Evolutionary conservation across 2,888 invertebrate species (phyloP), one percentile per base, ranked within the genome.

Genomic region (Spisula subtruncata): DNA sequence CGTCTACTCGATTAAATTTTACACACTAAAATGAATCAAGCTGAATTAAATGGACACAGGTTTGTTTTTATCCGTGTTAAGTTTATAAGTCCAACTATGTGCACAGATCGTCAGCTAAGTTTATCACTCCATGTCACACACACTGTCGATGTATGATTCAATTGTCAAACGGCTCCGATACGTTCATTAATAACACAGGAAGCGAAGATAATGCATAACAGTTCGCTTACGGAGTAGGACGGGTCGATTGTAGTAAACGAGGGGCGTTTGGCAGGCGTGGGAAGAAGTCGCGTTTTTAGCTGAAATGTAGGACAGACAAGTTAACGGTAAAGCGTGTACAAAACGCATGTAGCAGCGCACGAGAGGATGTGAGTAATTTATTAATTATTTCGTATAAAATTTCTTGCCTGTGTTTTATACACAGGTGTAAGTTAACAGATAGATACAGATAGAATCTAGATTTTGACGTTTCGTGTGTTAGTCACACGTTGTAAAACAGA

Each of bases 191-290:
- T 86, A 90, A 85, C 87, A 89, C 88, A 86, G 89, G 90, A 91
- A 93, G 91, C 89, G 86, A 35, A 90, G 89, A 89, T 92, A 91
- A 90, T 91, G 92, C 91, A 91, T 91, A 89, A 92, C 90, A 87
- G 92, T 92, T 91, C 93, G 93, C 91, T 93, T 92, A 93, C 92
- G 89, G 90, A 90, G 88, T 66, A 85, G 93, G 94, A 83, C 91
- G 83, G 91, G 89, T 93, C 93, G 90, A 94, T 89, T 91, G 54
- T 71, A 75, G 32, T 35, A 54, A 71, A 80, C 51, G 32, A 86
- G 91, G 93, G 87, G 86, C 81, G 84, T 86, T 80, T n/a, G 25
- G 71, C 83, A 87, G 75, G 90, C 92, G 92, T 92, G 92, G 91
- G 92, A 92, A 92, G 90, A 75, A 75, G 75, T 75, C 32, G 35